These are phyloP conservation scores for Thera britannica DNA, from an alignment of 2,888 invertebrate genomes.

Conservation along the genomic window DNA sequence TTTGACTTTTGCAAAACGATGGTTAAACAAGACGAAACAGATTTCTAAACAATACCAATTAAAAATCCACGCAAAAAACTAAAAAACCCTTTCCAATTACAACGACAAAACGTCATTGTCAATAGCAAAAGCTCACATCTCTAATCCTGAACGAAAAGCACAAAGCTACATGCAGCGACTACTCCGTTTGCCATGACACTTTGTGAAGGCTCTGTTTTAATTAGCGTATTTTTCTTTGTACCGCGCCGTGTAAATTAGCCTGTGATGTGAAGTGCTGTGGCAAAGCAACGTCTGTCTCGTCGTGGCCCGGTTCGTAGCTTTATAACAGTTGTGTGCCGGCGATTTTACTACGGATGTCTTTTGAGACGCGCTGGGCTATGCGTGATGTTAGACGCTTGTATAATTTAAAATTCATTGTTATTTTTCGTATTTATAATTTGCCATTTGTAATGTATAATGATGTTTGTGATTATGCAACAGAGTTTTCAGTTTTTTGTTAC, in stretches of 20 bases:
- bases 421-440: too few relatives aligned
- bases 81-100: slow-evolving; percentile 21
- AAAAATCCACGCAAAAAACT: neutral
- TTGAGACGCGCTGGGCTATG: neutral
- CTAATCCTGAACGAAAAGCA: slow-evolving; percentile 52
- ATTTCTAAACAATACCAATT: neutral
- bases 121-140: slow-evolving; percentile 28
- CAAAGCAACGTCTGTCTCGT: slow-evolving; percentile 34
- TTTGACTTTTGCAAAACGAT: too few relatives aligned
- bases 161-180: slow-evolving; percentile 50
- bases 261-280: slow-evolving; percentile 66
- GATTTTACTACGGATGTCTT: slow-evolving; percentile 20
- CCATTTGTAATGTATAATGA: too few relatives aligned
- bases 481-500: too few relatives aligned
- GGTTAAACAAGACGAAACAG: too few relatives aligned
- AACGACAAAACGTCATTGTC: slow-evolving; percentile 26
- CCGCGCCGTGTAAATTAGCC: slow-evolving; percentile 76
- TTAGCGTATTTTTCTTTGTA: slow-evolving; percentile 83
- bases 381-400: too few relatives aligned
- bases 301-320: slow-evolving; percentile 23
- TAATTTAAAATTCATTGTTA: too few relatives aligned
- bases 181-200: slow-evolving; percentile 71
- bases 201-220: slow-evolving; percentile 81
- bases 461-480: too few relatives aligned
- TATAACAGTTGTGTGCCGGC: slow-evolving; percentile 25